Conservation (phyloP, 2,113 vertebrate species). For the Chaetodon trifascialis region DNA sequence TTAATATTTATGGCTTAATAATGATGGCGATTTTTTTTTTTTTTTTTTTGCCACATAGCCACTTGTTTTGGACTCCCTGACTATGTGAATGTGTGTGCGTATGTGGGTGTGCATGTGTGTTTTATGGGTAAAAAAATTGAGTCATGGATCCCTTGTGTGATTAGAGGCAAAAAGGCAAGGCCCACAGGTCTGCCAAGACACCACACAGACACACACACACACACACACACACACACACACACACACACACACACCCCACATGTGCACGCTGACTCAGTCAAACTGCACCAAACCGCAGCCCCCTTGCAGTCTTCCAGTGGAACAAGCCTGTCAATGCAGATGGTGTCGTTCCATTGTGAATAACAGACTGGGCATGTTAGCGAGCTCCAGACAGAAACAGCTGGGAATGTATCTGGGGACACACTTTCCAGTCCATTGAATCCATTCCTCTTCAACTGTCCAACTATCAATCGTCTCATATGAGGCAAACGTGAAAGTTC, state of each 20-base stretch:
- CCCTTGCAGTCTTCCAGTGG: conserved; percentile 64
- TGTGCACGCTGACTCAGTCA: conserved; percentile 39
- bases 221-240: background rate
- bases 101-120: background rate
- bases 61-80: conserved; percentile 5
- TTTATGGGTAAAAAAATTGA: conserved; percentile 38
- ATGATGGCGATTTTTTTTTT: conserved; percentile 6
- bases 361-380: conserved; percentile 62
- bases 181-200: conserved; percentile 30
- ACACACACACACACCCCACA: conserved; percentile 10
- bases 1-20: conserved; percentile 36
- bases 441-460: conserved; percentile 18
- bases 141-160: conserved; percentile 60
- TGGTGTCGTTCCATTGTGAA: conserved; percentile 69
- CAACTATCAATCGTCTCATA: conserved; percentile 49
- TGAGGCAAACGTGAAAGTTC: conserved; percentile 7
- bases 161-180: conserved; percentile 32
- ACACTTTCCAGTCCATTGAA: conserved; percentile 43
- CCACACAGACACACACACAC: too few relatives aligned
- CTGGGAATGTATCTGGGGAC: conserved; percentile 64
- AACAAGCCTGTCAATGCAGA: conserved; percentile 75
- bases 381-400: conserved; percentile 63
- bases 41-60: background rate
- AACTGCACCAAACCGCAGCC: conserved; percentile 68
- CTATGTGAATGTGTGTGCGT: background rate